Base-by-base conservation (phyloP, 2,113 vertebrate species). In the Hippocampus mohnikei region DNA sequence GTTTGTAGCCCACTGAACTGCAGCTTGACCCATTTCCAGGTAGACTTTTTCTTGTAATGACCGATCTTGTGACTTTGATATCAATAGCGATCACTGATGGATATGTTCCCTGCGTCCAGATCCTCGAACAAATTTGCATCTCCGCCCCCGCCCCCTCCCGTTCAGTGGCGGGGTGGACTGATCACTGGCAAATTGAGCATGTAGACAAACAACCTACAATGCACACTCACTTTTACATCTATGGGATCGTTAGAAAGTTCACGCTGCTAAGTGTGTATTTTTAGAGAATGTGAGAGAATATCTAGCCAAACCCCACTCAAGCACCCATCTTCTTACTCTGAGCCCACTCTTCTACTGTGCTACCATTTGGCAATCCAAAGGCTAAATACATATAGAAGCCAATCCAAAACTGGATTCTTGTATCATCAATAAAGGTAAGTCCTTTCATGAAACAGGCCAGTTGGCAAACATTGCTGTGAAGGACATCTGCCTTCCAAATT, bases 1-100 rank as follows among this genome's bases (percentile, higher is more conserved):
- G 83, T 88, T 83, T 70, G 70, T 72, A 68, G 75, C 73, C 79
- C 63, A 78, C 73, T 88, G 80, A 88, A 87, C 81, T 87, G 76
- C 81, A 88, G 82, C 83, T 86, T 74, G 82, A 84, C 71, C 66
- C 80, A 75, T 81, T 87, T 88, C 83, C 88, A 89, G 87, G 81
- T 88, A 41, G 76, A 80, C 72, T 86, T 84, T 81, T 65, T 68
- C 64, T 56, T 55, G 37, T 52, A 33, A 82, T 88, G 80, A 27
- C 70, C 40, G 85, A 91, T 90, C n/a, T 72, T 79, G 83, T 70
- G 78, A 82, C 73, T 77, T 72, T 85, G 84, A 92, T 91, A 88
- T 27, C 70, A 70, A 81, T 21, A 72, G 9, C 85, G 84, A 89
- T 87, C 79, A 73, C 76, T 80, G 74, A 84, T 83, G 77, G 84